Conservation (phyloP, 2,113 vertebrate genomes). For the Macquaria australasica region DNA sequence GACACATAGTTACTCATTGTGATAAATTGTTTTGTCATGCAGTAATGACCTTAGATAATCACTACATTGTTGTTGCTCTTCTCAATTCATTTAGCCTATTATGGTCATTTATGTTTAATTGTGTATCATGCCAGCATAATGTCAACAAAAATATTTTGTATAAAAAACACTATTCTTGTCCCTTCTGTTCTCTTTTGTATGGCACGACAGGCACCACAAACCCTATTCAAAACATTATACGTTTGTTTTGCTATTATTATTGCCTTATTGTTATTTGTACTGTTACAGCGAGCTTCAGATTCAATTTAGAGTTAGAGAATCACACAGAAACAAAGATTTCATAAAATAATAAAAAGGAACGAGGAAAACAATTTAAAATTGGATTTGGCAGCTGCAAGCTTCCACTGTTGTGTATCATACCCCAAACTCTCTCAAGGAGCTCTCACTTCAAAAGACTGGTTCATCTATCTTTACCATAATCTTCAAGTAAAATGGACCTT, state of each 20-base stretch:
- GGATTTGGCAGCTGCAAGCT: constrained; percentile 23
- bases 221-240: background rate
- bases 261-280: constrained; percentile 8
- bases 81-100: background rate
- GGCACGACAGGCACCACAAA: background rate
- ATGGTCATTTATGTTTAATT: background rate
- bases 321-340: constrained; percentile 27
- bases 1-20: background rate
- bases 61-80: constrained; percentile 10
- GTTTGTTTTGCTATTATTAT: constrained; percentile 15
- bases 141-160: background rate
- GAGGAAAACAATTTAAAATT: constrained; percentile 28
- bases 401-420: constrained; percentile 12
- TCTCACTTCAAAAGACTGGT: constrained; percentile 19
- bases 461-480: background rate
- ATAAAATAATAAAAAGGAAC: constrained; percentile 25
- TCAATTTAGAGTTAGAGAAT: constrained; percentile 5
- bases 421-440: constrained; percentile 3
- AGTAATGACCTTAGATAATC: constrained; percentile 27
- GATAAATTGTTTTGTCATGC: background rate
- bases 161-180: background rate
- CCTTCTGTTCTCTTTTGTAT: background rate
- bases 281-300: background rate
- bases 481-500: constrained; percentile 20
- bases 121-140: constrained; percentile 5